Evolutionary conservation across 1,140 invertebrate species (phyloP).

Genomic region (Himalopsyche phryganea): DNA sequence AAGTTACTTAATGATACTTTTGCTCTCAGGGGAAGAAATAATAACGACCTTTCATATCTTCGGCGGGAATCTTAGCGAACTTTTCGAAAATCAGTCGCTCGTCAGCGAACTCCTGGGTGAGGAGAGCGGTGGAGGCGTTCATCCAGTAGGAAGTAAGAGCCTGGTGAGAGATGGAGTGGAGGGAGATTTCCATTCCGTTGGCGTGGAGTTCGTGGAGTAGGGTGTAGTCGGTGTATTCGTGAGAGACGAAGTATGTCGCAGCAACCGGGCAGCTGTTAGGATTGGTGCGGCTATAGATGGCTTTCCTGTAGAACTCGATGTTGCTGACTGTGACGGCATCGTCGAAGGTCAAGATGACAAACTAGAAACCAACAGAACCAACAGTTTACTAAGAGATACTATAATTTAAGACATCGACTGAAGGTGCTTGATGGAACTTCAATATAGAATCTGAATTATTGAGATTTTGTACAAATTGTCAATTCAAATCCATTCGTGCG

Average conservation of each 20-base stretch:
- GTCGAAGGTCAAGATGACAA: constrained; percentile 67
- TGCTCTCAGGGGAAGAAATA: no score
- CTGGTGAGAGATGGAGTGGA: constrained; percentile 59
- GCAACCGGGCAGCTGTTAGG: constrained; percentile 62
- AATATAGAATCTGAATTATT: no score
- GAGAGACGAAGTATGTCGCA: constrained; percentile 64
- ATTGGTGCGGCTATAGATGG: constrained; percentile 57
- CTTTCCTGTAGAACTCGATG: constrained; percentile 58
- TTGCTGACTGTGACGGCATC: constrained; percentile 66
- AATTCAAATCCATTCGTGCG: no score
- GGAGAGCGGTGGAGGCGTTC: constrained; percentile 42
- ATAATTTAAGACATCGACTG: no score
- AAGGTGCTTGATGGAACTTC: no score
- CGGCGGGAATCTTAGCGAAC: constrained; percentile 56
- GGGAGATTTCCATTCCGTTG: constrained; percentile 66
- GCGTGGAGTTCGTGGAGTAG: constrained; percentile 60
- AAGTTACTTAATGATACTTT: no score
- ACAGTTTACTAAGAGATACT: neutral
- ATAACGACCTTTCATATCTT: constrained; percentile 25
- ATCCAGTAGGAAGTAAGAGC: constrained; percentile 52
- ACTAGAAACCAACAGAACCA: constrained; percentile 42
- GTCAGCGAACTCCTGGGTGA: constrained; percentile 57
- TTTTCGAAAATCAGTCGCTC: constrained; percentile 51
- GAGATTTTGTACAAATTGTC: no score
- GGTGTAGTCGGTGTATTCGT: constrained; percentile 68